Conservation (phyloP, 2,888 invertebrate species). For the Aleiodes leptofemur region DNA sequence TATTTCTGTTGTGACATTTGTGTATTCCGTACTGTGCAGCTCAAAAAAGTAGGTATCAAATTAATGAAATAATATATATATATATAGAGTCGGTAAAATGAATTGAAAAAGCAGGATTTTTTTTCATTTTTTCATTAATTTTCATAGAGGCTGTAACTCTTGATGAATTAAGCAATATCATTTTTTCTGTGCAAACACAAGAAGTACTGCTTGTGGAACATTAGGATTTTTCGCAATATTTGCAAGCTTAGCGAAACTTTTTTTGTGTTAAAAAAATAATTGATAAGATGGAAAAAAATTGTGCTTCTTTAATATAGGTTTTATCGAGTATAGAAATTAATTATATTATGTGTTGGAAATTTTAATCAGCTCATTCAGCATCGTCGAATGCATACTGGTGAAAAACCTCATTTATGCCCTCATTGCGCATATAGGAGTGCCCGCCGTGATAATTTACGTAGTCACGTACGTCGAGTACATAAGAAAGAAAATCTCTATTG, state of each 20-base stretch:
- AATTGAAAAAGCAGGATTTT: too few species aligned
- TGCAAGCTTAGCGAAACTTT: too few species aligned
- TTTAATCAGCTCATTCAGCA: constrained; percentile 76
- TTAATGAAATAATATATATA: constrained; percentile 6
- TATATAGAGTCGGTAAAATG: neutral
- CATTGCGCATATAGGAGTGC: constrained; percentile 79
- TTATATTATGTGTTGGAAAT: constrained; percentile 15
- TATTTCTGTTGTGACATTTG: constrained; percentile 78
- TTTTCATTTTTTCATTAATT: too few species aligned
- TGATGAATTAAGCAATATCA: too few species aligned
- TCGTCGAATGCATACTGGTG: constrained; percentile 78
- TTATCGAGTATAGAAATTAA: neutral
- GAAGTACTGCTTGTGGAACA: too few species aligned
- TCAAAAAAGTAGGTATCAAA: constrained; percentile 76
- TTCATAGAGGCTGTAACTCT: too few species aligned
- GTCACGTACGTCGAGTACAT: constrained; percentile 78
- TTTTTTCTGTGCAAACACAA: too few species aligned
- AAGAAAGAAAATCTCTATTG: constrained; percentile 78
- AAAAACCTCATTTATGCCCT: constrained; percentile 78
- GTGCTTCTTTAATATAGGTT: too few species aligned
- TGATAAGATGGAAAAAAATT: too few species aligned
- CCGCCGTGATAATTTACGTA: constrained; percentile 78
- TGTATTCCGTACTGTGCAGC: constrained; percentile 77
- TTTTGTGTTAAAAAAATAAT: too few species aligned
- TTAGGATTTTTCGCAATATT: too few species aligned